Evolutionary conservation across 1,140 invertebrate genomes (phyloP).

Genomic region (Drosophila truncata): DNA sequence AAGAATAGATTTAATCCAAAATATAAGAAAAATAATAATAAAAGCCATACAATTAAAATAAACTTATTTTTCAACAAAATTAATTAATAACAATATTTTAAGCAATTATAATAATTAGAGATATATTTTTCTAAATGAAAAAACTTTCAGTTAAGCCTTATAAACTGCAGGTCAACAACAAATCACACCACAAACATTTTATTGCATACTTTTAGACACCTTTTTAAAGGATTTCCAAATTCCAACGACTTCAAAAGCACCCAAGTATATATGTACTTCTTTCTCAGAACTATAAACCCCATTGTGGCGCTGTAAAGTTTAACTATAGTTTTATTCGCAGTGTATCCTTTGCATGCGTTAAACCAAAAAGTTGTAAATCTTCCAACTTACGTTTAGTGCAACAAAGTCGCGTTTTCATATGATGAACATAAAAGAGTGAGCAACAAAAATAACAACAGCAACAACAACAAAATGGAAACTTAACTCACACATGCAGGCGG

Average conservation of each 20-base stretch:
- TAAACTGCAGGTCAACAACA: not conserved
- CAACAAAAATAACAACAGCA: slow-evolving; percentile 23
- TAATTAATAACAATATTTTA: no score
- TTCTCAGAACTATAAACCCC: not conserved
- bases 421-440: slow-evolving; percentile 68
- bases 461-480: slow-evolving; percentile 5
- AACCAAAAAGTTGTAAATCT: slow-evolving; percentile 77
- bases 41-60: no score
- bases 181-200: not conserved
- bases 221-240: not conserved
- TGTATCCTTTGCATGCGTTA: slow-evolving; percentile 48
- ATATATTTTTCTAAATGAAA: no score
- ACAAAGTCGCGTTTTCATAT: slow-evolving; percentile 77
- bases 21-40: not conserved
- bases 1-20: not conserved
- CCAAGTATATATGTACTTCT: not conserved
- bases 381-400: slow-evolving; percentile 75
- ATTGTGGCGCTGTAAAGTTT: not conserved
- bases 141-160: not conserved
- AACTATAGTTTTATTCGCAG: not conserved
- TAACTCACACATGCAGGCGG: slow-evolving; percentile 37
- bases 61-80: no score
- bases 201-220: not conserved
- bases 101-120: no score
- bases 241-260: not conserved